Base-by-base conservation (phyloP, 1,140 invertebrate species). In the Brachionus koreanus region DNA sequence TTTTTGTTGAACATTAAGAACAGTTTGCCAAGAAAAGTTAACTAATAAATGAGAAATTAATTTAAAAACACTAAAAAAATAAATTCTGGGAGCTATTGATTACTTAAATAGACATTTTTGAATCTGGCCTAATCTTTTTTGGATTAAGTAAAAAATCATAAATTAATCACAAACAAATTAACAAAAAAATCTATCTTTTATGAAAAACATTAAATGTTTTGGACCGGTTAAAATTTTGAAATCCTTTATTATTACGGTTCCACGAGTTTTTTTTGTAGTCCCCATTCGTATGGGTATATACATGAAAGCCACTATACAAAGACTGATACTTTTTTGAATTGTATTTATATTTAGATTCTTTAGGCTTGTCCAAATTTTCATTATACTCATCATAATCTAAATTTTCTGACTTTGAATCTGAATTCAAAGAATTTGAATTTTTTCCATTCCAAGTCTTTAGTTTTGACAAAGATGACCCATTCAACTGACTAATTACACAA, bases 171-270 rank as follows among this genome's bases (percentile, higher is more conserved):
- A 19, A 46, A 46, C 9, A 74, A 72, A 5, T 16, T 13, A 65
- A 65, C 25, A 65, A 29, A 74, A 74, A 43, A 49, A 46, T 33
- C 33, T 46, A 74, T 46, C 39, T 74, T 13, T 46, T 74, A 46
- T 74, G 69, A 74, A 74, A 74, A 46, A 74, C 69, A 74, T 74
- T 74, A 74, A 74, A 74, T 12, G 69, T 23, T 43, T 49, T 74
- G 23, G 69, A 46, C 42, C 69, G 69, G 23, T 74, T 74, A 19
- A 19, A 46, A 74, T 74, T 74, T n/a, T 46, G 16, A 46, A 46
- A 46, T 46, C 42, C 25, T n/a, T 74, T 74, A 19, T 46, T 74
- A 13, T 74, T 23, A 25, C 19, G 19, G 43, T 74, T 74, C 69
- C 69, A 74, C n/a, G 25, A 46, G 12, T 43, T 43, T 13, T n/a